A percentile compares a stretch with the other conserved stretches of the same genome.
Conservation (phyloP, 37 sponge, comb jelly and placozoan species). For the Bolinopsis microptera region DNA sequence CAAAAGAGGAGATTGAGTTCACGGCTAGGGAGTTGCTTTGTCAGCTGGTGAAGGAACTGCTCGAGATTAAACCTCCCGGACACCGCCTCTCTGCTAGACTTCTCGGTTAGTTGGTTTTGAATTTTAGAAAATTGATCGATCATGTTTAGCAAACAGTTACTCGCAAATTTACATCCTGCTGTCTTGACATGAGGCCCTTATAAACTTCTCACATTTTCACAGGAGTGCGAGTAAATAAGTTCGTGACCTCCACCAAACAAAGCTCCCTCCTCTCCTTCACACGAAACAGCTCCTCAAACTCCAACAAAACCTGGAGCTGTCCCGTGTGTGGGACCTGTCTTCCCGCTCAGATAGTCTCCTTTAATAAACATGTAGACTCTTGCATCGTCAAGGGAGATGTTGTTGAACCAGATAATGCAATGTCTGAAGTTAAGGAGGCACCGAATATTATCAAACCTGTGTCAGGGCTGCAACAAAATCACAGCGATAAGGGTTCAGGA, state of each 20-base stretch:
- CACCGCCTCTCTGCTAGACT: not conserved
- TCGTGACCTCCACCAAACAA: not conserved
- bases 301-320: not conserved
- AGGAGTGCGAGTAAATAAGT: conserved; percentile 6
- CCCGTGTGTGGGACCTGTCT: not conserved
- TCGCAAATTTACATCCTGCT: no score
- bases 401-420: no score
- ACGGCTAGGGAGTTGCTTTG: not conserved
- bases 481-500: no score
- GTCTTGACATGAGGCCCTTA: no score
- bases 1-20: not conserved
- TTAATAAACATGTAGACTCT: not conserved
- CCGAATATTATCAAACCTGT: no score
- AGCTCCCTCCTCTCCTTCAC: conserved; percentile 6
- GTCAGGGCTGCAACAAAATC: no score
- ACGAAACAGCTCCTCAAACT: not conserved
- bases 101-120: not conserved
- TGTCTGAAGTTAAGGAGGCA: no score
- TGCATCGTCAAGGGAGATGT: not conserved
- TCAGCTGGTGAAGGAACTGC: not conserved
- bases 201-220: no score
- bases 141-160: no score
- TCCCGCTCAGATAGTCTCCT: not conserved
- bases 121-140: no score
- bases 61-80: not conserved